Evolutionary conservation across 2,888 invertebrate species (phyloP), one percentile per base, ranked within the genome.

Genomic region (Drosophila melanosoma): DNA sequence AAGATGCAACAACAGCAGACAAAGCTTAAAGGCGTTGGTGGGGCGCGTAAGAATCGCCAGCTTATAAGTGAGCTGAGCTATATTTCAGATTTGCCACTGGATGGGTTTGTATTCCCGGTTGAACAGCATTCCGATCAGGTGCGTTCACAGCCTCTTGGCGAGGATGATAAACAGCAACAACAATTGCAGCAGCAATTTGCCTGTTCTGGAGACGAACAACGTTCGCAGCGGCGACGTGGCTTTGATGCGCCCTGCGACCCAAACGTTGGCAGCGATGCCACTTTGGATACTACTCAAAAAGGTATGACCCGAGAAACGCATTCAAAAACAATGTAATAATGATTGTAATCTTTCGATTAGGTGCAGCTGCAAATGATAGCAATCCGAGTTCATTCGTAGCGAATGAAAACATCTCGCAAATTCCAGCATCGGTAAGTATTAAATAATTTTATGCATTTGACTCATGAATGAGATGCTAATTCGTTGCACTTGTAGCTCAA

Each of bases 61-160:
- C 85, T 91, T 23, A 91, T 92, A 49, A 91, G 91, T 60, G 93
- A 92, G 68, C 74, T 91, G 32, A 92, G 91, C 58, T 79, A 87
- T 33, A 84, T 90, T 58, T 36, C 54, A 7, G 82, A 85, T 32
- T 90, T 91, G 79, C 58, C 68, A 66, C 74, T 91, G 53, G 92
- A 90, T 33, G 52, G 54, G 45, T 64, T 72, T 52, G 72, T 59
- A 51, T 65, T 85, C 57, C 87, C 88, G 58, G 83, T 91, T 79
- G 82, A 90, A 49, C 90, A 83, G 69, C 83, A 82, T 61, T 70
- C 84, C 17, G 88, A 91, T 38, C 91, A 91, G 67, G 93, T 94
- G 45, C 93, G 94, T 52, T 94, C 94, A 23, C 94, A 94, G 77
- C 93, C 93, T 3, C 84, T 93, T 66, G 93, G 93, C 2, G 93